These are phyloP conservation scores for Limnephilus marmoratus DNA, from an alignment of 2,888 invertebrate species.

Conservation along the genomic window DNA sequence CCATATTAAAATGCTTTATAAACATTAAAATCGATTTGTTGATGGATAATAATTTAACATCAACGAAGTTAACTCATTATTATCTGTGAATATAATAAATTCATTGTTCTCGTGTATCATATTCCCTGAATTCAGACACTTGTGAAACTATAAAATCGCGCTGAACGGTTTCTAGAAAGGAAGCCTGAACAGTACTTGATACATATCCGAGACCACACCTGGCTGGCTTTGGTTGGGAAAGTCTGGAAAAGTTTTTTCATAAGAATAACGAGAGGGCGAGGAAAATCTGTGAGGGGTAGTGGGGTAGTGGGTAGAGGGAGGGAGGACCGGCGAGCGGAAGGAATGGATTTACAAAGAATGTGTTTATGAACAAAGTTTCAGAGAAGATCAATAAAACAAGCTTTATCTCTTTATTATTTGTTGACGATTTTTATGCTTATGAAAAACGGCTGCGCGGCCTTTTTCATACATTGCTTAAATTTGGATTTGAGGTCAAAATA, in stretches of 20 bases:
- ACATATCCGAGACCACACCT: constrained; percentile 29
- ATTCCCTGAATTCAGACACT: constrained; percentile 4
- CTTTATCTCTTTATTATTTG: constrained; percentile 36
- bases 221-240: constrained; percentile 21
- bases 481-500: too few relatives aligned
- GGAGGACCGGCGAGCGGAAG: background rate
- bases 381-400: constrained; percentile 48
- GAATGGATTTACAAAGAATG: constrained; percentile 64
- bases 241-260: constrained; percentile 65
- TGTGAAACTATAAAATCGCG: constrained; percentile 28
- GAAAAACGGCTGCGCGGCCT: too few relatives aligned
- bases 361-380: constrained; percentile 65
- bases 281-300: background rate
- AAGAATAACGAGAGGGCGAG: constrained; percentile 47
- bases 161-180: constrained; percentile 28
- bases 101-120: background rate
- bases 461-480: too few relatives aligned
- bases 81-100: background rate
- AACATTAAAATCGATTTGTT: too few relatives aligned
- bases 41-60: too few relatives aligned
- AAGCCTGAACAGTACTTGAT: background rate
- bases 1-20: too few relatives aligned
- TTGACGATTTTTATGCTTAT: background rate
- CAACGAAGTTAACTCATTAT: background rate
- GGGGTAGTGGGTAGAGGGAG: background rate